These are phyloP conservation scores for Pyrrhia umbra DNA, from an alignment of 2,888 invertebrate genomes.

Conservation along the genomic window DNA sequence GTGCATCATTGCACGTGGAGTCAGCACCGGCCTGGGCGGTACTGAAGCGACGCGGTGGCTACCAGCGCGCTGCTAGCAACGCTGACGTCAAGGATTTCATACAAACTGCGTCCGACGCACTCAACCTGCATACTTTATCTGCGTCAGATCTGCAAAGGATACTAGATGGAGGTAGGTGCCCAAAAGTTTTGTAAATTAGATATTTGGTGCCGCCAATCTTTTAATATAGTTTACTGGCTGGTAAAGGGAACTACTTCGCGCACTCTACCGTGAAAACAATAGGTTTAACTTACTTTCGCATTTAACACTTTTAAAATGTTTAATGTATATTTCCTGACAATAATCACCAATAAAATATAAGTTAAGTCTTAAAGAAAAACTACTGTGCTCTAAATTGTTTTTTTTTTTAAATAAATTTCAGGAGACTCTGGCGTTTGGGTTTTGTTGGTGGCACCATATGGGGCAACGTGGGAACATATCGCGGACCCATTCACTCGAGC, in stretches of 20 bases:
- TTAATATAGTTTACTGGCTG: no score
- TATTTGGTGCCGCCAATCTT: no score
- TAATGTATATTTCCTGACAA: no score
- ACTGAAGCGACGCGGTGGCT: constrained; percentile 93
- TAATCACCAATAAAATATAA: no score
- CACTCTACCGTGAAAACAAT: no score
- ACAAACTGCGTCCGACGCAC: constrained; percentile 63
- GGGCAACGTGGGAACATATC: constrained; percentile 74
- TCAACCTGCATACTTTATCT: constrained; percentile 91
- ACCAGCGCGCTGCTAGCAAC: constrained; percentile 91
- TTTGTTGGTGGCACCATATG: constrained; percentile 76
- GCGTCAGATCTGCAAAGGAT: constrained; percentile 91
- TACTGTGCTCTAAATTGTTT: background rate
- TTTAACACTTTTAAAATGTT: no score
- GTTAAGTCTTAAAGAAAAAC: no score
- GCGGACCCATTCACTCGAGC: constrained; percentile 75
- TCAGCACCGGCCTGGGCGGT: constrained; percentile 93
- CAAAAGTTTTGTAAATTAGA: no score
- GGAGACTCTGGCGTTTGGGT: constrained; percentile 74
- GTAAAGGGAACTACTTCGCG: no score
- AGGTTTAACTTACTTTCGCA: no score
- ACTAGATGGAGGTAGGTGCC: constrained; percentile 82
- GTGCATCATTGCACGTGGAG: constrained; percentile 90
- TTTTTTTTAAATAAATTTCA: background rate
- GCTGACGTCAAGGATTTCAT: constrained; percentile 77